Base-by-base conservation (phyloP, 2,888 invertebrate genomes). In the Dryobota labecula region DNA sequence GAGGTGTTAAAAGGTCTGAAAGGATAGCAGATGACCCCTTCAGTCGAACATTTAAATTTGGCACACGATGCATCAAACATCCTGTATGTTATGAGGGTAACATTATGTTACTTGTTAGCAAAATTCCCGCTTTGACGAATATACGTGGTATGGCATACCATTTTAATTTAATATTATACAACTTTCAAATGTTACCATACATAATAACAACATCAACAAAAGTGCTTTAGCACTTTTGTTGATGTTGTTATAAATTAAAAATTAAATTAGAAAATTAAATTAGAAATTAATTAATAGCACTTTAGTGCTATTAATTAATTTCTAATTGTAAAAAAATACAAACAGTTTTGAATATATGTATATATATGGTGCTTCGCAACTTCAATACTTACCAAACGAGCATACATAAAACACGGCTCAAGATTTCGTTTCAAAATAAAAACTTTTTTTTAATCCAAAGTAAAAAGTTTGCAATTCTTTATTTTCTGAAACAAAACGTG, bases 331-430 rank as follows among this genome's bases (percentile, higher is more conserved):
- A n/a, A n/a, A n/a, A n/a, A n/a, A n/a, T n/a, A n/a, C n/a, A n/a
- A n/a, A n/a, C n/a, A n/a, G n/a, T n/a, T n/a, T n/a, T n/a, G n/a
- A n/a, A n/a, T n/a, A n/a, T n/a, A n/a, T n/a, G n/a, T n/a, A n/a
- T n/a, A n/a, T n/a, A 75, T 62, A 69, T 43, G 13, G 30, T 45
- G 66, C 43, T 49, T 56, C 33, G 15, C 47, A 83, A 83, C 80
- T 81, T 78, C 76, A 68, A 76, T 77, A 72, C 76, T 79, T 56
- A 76, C 75, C 60, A 82, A 86, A 84, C 76, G 82, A 84, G 76
- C 82, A 85, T 86, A 84, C 87, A 87, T 84, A 87, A 84, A 87
- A 88, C 82, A 85, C 81, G 79, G 63, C 41, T 73, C 72, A 74
- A 73, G 67, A 85, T 83, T 87, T 83, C 73, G 68, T 83, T 81